Base-by-base conservation (phyloP, 2,113 vertebrate genomes). In the Urocitellus parryii region DNA sequence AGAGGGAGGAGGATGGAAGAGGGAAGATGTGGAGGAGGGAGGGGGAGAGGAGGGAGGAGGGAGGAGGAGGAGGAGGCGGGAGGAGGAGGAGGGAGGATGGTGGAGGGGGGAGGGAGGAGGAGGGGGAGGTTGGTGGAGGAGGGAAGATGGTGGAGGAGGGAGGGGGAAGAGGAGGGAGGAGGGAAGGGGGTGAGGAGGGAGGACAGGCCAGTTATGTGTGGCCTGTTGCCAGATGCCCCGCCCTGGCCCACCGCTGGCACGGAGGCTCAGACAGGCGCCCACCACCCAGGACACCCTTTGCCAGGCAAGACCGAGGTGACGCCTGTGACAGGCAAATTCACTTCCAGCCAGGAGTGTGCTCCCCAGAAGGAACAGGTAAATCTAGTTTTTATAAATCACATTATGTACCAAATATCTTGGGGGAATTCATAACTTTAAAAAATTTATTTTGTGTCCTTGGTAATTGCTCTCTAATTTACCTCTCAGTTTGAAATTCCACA, bases 371-470 rank as follows among this genome's bases (percentile, higher is more conserved):
- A 79, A 70, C n/a, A 29, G 42, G 48, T 9, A 83, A 67, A 74
- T 79, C 76, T 68, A 51, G 45, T 51, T 76, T 86, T 93, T 81
- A 80, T 76, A 87, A 96, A 79, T 48, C 58, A 79, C 32, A 39
- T 83, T 86, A 13, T 39, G 85, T n/a, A 53, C 93, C 78, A 65
- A 42, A 58, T 68, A 70, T 67, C 92, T 70, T 65, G 51, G 29
- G 29, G 37, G 56, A 86, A 93, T 51, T 45, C 45, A 42, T 37
- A 91, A 72, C 48, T 68, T 83, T 39, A 72, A 90, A 82, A 87
- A 84, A 65, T n/a, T 3, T 70, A 67, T 53, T 56, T 13, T 76
- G 27, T 76, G 45, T 53, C 63, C n/a, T 83, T 37, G 85, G 34
- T 65, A 78, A 68, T 22, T 61, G 48, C 24, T 80, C 16, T 39